Evolutionary conservation across 2,888 invertebrate genomes (phyloP).

Genomic region (Cybosia mesomella): DNA sequence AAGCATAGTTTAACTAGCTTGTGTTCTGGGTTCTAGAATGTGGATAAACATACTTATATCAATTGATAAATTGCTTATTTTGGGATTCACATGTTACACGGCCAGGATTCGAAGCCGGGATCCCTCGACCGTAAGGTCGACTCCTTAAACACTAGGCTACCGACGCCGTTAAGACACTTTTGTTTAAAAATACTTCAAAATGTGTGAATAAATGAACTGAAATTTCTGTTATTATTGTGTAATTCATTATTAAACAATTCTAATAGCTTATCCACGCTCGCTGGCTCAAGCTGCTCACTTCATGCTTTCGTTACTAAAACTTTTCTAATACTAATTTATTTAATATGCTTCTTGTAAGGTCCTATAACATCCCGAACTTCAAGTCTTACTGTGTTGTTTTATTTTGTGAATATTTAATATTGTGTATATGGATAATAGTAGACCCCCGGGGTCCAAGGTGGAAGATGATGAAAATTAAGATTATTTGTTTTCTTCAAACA

Average conservation of each 20-base stretch:
- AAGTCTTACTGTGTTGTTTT: neutral
- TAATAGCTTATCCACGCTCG: slow-evolving; percentile 56
- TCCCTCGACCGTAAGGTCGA: too few relatives aligned
- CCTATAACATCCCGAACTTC: slow-evolving; percentile 18
- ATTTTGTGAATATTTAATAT: neutral
- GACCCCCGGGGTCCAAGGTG: too few relatives aligned
- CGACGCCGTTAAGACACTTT: too few relatives aligned
- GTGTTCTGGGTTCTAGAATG: too few relatives aligned
- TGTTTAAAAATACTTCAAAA: neutral
- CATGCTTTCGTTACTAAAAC: slow-evolving; percentile 46
- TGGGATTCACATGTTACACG: too few relatives aligned
- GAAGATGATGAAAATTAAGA: too few relatives aligned
- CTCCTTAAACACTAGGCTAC: too few relatives aligned
- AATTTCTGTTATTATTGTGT: slow-evolving; percentile 24
- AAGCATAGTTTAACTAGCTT: too few relatives aligned
- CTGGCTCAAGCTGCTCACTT: slow-evolving; percentile 60
- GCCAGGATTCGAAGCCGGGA: too few relatives aligned
- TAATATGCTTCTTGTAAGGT: slow-evolving; percentile 27
- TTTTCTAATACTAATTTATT: slow-evolving; percentile 16
- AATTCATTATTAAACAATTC: slow-evolving; percentile 16
- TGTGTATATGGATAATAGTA: neutral
- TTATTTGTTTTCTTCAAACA: too few relatives aligned
- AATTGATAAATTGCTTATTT: too few relatives aligned
- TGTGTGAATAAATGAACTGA: slow-evolving; percentile 17
- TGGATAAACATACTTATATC: too few relatives aligned